Conservation (phyloP, 1,140 invertebrate genomes). For the Lepidostoma basale region DNA sequence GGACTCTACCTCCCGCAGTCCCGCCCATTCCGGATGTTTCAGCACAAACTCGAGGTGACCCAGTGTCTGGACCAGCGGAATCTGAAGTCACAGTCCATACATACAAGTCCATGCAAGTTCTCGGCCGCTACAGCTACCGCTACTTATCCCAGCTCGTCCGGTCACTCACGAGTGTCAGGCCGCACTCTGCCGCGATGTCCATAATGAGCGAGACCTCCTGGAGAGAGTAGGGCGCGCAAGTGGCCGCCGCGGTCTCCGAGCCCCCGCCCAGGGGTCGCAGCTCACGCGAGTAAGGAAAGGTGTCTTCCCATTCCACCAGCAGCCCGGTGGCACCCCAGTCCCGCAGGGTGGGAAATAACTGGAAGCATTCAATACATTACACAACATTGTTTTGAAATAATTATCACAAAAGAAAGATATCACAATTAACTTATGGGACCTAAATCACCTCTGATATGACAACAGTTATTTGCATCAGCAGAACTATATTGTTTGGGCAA, state of each 20-base stretch:
- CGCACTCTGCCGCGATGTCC: slow-evolving; percentile 52
- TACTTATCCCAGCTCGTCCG: too few species aligned
- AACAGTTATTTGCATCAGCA: too few species aligned
- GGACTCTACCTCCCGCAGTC: slow-evolving; percentile 76
- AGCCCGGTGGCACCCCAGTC: slow-evolving; percentile 81
- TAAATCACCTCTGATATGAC: too few species aligned
- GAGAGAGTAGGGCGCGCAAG: slow-evolving; percentile 56
- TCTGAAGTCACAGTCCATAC: too few species aligned
- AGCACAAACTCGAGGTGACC: slow-evolving; percentile 94
- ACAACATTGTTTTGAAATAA: too few species aligned
- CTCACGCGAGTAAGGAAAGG: slow-evolving; percentile 81
- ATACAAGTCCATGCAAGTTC: too few species aligned
- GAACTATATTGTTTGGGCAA: too few species aligned
- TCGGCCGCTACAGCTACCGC: too few species aligned
- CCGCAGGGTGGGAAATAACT: slow-evolving; percentile 66
- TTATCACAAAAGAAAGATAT: too few species aligned
- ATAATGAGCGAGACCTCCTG: slow-evolving; percentile 57
- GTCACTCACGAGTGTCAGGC: slow-evolving; percentile 55
- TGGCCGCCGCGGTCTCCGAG: slow-evolving; percentile 50
- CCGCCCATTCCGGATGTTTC: slow-evolving; percentile 78
- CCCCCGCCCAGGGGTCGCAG: slow-evolving; percentile 68
- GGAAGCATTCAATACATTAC: slow-evolving; percentile 37
- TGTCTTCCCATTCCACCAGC: slow-evolving; percentile 92
- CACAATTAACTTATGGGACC: too few species aligned
- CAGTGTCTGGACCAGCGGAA: slow-evolving; percentile 94